Evolutionary conservation across 2,888 invertebrate species (phyloP).

Genomic region (Rotaria sp.): DNA sequence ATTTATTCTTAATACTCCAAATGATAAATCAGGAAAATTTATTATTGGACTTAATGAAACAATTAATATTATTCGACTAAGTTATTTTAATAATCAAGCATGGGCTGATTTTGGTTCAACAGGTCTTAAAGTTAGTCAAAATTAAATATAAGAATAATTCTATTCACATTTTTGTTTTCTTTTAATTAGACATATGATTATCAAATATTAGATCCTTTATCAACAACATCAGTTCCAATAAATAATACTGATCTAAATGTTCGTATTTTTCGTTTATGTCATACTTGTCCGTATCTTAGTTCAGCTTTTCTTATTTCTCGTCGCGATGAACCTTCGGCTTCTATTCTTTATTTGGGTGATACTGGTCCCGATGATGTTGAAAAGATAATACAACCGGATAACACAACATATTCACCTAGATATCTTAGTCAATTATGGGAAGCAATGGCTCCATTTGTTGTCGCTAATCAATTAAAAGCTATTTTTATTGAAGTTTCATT

Average conservation of each 20-base stretch:
- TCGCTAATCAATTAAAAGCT: neutral
- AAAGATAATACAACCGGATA: neutral
- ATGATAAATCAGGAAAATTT: constrained; percentile 15
- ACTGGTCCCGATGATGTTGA: constrained; percentile 15
- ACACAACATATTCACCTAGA: neutral
- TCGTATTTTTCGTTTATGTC: neutral
- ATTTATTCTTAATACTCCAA: constrained; percentile 6
- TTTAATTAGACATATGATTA: neutral
- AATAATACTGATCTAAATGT: neutral
- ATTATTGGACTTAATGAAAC: neutral
- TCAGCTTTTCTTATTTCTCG: neutral
- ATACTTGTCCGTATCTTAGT: neutral
- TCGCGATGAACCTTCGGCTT: neutral
- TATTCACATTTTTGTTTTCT: neutral
- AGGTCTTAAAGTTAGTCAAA: neutral
- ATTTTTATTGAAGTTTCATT: constrained; percentile 29
- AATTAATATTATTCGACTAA: neutral
- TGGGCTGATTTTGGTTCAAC: neutral
- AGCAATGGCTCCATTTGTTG: neutral
- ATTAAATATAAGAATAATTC: neutral
- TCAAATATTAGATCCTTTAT: neutral
- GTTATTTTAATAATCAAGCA: neutral
- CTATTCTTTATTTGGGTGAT: constrained; percentile 21
- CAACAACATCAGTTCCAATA: neutral
- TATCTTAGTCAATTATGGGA: neutral